Conservation (phyloP, 2,797 vertebrate species). For the Neosalanx taihuensis region DNA sequence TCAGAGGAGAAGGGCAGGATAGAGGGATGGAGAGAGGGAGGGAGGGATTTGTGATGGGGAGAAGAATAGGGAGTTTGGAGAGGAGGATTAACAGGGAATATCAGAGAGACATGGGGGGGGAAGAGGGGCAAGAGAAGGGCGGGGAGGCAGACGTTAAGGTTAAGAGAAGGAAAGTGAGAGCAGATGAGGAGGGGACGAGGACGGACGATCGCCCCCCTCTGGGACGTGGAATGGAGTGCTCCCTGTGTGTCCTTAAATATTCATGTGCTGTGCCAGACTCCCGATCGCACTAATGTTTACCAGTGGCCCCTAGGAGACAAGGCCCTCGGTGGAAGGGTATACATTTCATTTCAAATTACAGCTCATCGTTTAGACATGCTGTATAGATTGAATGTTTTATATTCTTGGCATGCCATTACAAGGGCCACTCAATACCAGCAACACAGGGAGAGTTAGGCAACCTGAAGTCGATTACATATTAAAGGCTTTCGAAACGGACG, state of each 20-base stretch:
- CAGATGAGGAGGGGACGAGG: constrained; percentile 18
- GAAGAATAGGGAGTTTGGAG: not conserved
- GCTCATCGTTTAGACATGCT: constrained; percentile 58
- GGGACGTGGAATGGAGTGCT: constrained; percentile 68
- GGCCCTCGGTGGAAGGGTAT: constrained; percentile 48
- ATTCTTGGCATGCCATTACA: constrained; percentile 22
- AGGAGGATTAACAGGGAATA: not conserved
- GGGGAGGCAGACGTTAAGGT: constrained; percentile 33
- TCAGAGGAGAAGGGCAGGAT: constrained; percentile 8
- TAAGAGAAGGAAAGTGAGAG: constrained; percentile 32
- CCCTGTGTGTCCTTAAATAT: constrained; percentile 76
- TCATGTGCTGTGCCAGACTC: constrained; percentile 64
- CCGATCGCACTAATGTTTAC: constrained; percentile 63
- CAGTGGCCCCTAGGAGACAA: constrained; percentile 64
- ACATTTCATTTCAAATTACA: constrained; percentile 73
- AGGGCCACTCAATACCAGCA: constrained; percentile 20
- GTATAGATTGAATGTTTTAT: constrained; percentile 52
- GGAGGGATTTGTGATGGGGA: constrained; percentile 18
- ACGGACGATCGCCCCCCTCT: constrained; percentile 34
- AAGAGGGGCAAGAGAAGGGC: constrained; percentile 38
- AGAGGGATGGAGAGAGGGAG: constrained; percentile 18
- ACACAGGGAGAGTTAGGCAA: not conserved
- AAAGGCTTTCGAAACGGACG: not conserved
- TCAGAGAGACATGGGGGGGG: constrained; percentile 1
- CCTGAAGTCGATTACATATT: not conserved